Evolutionary conservation across 2,113 vertebrate species (phyloP).

Genomic region (Aramus guarauna): DNA sequence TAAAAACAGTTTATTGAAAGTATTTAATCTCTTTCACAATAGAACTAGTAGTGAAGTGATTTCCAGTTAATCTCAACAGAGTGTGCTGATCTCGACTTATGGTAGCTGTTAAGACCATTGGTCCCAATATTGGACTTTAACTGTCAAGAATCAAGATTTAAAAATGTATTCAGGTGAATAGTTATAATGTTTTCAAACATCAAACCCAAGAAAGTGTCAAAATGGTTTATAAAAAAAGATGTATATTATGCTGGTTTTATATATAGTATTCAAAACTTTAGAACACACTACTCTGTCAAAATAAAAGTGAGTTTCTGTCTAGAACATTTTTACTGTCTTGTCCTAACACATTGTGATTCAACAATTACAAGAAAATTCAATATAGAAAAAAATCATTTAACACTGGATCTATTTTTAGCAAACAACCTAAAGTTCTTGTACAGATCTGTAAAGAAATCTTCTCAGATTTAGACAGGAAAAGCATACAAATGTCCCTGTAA

Average conservation of each 20-base stretch:
- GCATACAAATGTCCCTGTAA: background rate
- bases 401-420: background rate
- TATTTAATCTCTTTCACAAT: constrained; percentile 8
- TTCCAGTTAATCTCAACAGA: constrained; percentile 48
- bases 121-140: background rate
- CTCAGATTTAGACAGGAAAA: background rate
- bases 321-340: background rate
- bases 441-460: background rate
- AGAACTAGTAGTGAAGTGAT: background rate
- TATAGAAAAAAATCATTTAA: background rate
- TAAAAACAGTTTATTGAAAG: background rate
- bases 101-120: constrained; percentile 36
- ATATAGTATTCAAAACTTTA: background rate
- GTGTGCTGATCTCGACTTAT: constrained; percentile 21
- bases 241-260: background rate
- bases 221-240: background rate
- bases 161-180: constrained; percentile 25
- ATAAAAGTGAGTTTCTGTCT: background rate
- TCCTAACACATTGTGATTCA: background rate
- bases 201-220: constrained; percentile 42
- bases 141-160: constrained; percentile 35
- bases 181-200: constrained; percentile 18
- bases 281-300: background rate
- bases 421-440: background rate
- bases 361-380: background rate